phyloP scores from a whole-genome alignment of 1,140 invertebrate species.

The Plodia interpunctella region DNA sequence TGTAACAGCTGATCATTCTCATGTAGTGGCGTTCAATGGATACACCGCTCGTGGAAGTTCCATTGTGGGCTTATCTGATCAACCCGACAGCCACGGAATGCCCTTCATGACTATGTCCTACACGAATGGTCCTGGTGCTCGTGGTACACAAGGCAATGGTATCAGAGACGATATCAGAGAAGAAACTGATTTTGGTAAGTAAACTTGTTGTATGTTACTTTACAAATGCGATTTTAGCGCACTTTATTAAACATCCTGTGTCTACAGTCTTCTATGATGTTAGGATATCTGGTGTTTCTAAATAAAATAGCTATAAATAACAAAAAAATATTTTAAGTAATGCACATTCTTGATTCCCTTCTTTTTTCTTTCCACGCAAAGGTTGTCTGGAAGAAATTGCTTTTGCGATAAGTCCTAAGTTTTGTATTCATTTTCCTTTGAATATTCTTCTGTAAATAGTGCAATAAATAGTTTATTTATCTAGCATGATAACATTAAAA shows the following conservation, averaged over 20 bases:
- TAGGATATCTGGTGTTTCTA: too few species aligned
- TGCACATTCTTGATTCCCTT: too few species aligned
- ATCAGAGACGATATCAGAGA: background rate
- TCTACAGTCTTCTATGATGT: too few species aligned
- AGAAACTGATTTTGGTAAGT: background rate
- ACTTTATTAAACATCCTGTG: too few species aligned
- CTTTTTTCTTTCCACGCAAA: too few species aligned
- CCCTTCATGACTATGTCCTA: slow-evolving; percentile 1
- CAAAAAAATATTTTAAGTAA: too few species aligned
- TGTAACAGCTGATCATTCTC: background rate
- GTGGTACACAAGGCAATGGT: background rate
- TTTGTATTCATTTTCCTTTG: too few species aligned
- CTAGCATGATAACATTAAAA: background rate
- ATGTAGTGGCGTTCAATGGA: background rate
- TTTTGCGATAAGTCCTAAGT: too few species aligned
- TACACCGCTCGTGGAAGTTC: background rate
- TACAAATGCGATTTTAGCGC: background rate
- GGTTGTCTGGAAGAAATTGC: too few species aligned
- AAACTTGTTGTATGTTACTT: background rate
- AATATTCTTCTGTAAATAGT: too few species aligned
- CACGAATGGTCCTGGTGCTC: background rate
- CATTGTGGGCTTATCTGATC: background rate
- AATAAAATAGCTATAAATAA: too few species aligned
- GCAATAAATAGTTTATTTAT: too few species aligned
- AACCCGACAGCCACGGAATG: background rate